Base-by-base conservation (phyloP, 64 coral and sea anemone species). In the Porites lutea region DNA sequence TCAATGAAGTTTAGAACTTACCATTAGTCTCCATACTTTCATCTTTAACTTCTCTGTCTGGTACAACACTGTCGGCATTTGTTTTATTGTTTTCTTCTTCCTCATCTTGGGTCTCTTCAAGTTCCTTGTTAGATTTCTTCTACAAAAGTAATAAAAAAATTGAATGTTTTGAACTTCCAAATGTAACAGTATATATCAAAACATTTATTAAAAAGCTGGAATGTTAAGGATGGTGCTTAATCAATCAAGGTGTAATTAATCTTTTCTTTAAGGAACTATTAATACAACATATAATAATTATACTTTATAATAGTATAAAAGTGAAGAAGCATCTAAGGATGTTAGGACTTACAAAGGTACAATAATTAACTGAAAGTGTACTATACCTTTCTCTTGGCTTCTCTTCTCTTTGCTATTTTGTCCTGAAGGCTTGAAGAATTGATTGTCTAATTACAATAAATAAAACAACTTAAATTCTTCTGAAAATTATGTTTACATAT, bases 361-460 rank as follows among this genome's bases (percentile, higher is more conserved):
- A 55, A 0, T 37, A 37, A 37, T 37, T 37, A 37, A 37, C 27
- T 18, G n/a, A 13, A 66, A 13, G n/a, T 66, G 8, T 4, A 6
- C 14, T 51, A 14, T 68, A 94, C 92, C 92, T 94, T 89, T 37
- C 75, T 89, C 54, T 89, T 89, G 20, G 18, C 20, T 65, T 89
- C 87, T 58, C 92, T 82, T 84, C 87, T 83, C 60, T 89, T 94
- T 18, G 59, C 48, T 52, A 94, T 94, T 94, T 94, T 94, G 60
- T 94, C 92, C 75, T 94, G 87, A 61, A 94, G 75, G 18, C 87
- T 89, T 75, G 86, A 93, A 6, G 48, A 52, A 22, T 52, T 65
- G 52, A 52, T 2, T 2, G 47, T 68, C 81, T 84, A n/a, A n/a
- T 37, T 37, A 37, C 27, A 37, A 37, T 7, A 66, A 84, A 84